A percentile compares a stretch with the other conserved stretches of the same genome.
These are phyloP conservation scores for Caerostris darwini DNA, from an alignment of 1,140 invertebrate species.

Conservation along the genomic window DNA sequence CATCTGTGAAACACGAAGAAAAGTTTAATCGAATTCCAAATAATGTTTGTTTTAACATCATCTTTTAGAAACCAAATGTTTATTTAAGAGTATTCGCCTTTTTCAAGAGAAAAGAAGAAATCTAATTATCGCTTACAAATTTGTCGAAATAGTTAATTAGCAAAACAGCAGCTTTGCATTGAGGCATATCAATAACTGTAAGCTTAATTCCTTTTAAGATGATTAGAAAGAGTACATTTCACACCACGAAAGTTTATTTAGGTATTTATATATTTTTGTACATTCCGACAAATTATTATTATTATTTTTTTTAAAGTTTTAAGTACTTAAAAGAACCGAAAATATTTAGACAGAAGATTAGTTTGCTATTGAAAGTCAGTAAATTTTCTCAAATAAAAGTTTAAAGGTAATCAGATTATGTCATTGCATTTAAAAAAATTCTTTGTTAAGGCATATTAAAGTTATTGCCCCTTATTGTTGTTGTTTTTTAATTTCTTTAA, in stretches of 20 bases:
- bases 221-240: neutral
- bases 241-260: neutral
- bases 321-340: too few relatives aligned
- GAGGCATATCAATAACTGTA: neutral
- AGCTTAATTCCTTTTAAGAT: neutral
- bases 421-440: too few relatives aligned
- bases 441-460: too few relatives aligned
- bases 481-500: too few relatives aligned
- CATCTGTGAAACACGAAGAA: neutral
- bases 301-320: too few relatives aligned
- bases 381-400: too few relatives aligned
- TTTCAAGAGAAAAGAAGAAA: neutral
- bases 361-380: too few relatives aligned
- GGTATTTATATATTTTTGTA: neutral
- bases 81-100: neutral
- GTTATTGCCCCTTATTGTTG: too few relatives aligned
- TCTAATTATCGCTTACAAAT: neutral
- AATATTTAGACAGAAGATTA: too few relatives aligned
- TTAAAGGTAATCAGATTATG: too few relatives aligned
- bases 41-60: neutral
- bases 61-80: neutral
- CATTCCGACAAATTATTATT: neutral
- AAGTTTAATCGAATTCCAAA: neutral
- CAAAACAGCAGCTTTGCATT: neutral
- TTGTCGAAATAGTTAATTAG: neutral